Evolutionary conservation across 2,888 invertebrate species (phyloP), one percentile per base, ranked within the genome.

Genomic region (Cetonia aurata): DNA sequence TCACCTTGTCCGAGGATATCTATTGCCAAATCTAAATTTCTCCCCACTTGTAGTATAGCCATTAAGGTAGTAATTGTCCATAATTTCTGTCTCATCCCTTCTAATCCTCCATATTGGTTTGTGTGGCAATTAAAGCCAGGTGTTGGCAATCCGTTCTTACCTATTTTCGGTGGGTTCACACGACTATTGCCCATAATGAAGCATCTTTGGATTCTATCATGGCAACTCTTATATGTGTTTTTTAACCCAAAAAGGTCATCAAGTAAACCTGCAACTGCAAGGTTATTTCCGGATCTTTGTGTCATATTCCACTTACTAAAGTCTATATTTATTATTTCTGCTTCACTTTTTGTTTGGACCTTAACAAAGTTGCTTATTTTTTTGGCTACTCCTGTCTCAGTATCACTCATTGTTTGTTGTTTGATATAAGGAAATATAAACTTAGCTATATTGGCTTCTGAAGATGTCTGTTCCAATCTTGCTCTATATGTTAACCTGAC

Each of bases 241-340:
- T 57, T 57, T 13, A 57, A 33, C 33, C 57, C 57, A 57, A 57
- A 33, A 12, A 57, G 33, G 37, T 57, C 15, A 37, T 57, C 57
- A 9, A 57, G 3, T 1, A n/a, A 6, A 37, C 31, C 9, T 3
- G 33, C 31, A 8, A 57, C 8, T 6, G 15, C 10, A 13, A 37
- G 8, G n/a, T 37, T 15, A 15, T 37, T 37, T 57, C 8, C n/a
- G 8, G 31, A 41, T 12, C 57, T 6, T 15, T 57, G 57, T 15
- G 41, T 57, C 37, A 57, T 37, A 57, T 57, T 33, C 57, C 57
- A 57, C 12, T 41, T 31, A 12, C 15, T 15, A 8, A 57, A 33
- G 33, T 57, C 31, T 9, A 57, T 33, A 33, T 57, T 57, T 1
- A 57, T 41, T 13, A 15, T 57, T 37, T 57, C 57, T 25, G 12